Conservation (phyloP, 2,797 vertebrate species). For the Liasis olivaceus region DNA sequence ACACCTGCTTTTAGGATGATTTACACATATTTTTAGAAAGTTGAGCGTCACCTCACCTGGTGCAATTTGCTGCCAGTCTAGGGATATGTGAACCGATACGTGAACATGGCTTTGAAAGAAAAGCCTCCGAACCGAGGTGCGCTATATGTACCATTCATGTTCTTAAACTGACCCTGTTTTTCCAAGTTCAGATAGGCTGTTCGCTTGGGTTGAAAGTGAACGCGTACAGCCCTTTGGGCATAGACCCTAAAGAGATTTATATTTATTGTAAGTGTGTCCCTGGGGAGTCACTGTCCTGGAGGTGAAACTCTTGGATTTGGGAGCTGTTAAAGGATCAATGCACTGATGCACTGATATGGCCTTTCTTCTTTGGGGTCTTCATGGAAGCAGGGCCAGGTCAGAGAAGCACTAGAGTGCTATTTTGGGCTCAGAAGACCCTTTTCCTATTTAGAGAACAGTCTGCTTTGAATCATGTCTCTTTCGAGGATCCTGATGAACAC, state of each 20-base stretch:
- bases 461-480: neutral
- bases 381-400: neutral
- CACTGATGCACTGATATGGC: neutral
- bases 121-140: neutral
- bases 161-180: neutral
- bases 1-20: neutral
- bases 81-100: neutral
- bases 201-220: neutral
- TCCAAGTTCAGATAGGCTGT: neutral
- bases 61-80: neutral
- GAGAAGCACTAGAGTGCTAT: neutral
- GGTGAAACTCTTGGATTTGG: neutral
- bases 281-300: neutral
- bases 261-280: neutral
- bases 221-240: neutral
- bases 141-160: neutral
- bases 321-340: neutral
- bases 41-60: neutral
- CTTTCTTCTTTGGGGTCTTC: neutral
- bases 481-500: neutral
- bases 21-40: neutral
- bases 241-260: neutral
- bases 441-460: no score
- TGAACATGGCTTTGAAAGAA: neutral
- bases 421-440: neutral